A percentile compares a stretch with the other conserved stretches of the same genome.
Conservation (phyloP, 92 coral and sea anemone genomes). For the Epizoanthus rinbou region DNA sequence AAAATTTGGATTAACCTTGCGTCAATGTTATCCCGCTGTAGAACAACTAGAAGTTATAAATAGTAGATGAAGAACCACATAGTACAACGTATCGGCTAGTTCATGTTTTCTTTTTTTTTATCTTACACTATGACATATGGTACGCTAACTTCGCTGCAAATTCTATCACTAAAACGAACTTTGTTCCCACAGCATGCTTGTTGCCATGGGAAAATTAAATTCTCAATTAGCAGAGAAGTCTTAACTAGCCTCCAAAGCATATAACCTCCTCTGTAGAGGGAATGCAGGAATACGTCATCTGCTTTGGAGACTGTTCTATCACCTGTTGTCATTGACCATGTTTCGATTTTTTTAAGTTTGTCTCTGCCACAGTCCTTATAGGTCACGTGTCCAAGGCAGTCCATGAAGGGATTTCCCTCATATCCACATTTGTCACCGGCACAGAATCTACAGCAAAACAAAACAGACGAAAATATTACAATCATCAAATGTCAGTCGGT, state of each 20-base stretch:
- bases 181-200: neutral
- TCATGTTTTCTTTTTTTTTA: neutral
- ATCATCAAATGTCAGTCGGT: neutral
- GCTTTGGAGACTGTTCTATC: too few relatives aligned
- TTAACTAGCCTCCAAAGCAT: too few relatives aligned
- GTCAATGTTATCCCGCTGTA: too few relatives aligned
- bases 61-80: neutral
- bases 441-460: slow-evolving; percentile 6
- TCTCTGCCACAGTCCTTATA: neutral
- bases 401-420: neutral
- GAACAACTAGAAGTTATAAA: neutral
- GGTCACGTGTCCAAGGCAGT: neutral
- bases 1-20: too few relatives aligned
- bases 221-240: neutral
- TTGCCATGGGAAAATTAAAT: neutral
- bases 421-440: neutral
- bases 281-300: neutral
- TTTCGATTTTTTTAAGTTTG: neutral
- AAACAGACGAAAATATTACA: neutral
- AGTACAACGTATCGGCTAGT: neutral
- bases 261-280: too few relatives aligned
- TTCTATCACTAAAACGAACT: neutral
- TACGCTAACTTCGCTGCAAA: neutral
- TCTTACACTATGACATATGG: neutral
- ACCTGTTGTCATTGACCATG: neutral